A percentile compares a stretch with the other conserved stretches of the same genome.
Evolutionary conservation across 2,888 invertebrate species (phyloP).

Genomic region (Ryuthela nishihirai): DNA sequence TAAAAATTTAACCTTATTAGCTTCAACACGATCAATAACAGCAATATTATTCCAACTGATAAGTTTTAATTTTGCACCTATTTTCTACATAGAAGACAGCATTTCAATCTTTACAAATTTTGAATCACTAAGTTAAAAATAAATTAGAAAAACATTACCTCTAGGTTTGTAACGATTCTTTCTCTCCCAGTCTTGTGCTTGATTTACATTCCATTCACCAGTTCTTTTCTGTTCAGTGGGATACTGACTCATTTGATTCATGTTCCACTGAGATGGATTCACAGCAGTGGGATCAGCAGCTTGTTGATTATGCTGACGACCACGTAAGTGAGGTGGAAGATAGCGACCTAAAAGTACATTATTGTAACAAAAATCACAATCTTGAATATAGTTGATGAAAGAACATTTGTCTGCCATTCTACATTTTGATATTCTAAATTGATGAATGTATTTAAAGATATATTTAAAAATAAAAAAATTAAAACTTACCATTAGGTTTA

Average conservation of each 20-base stretch:
- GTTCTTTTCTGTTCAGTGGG: conserved; percentile 19
- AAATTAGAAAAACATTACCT: conserved; percentile 5
- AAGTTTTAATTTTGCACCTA: too few relatives aligned
- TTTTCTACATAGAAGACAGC: background rate
- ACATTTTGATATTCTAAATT: background rate
- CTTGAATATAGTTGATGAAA: background rate
- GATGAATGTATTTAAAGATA: background rate
- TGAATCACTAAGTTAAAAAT: background rate
- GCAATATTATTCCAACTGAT: too few relatives aligned
- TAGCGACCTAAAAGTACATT: conserved; percentile 26
- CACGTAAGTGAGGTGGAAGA: conserved; percentile 29
- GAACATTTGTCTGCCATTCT: background rate
- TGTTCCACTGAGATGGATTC: conserved; percentile 35
- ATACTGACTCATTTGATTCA: conserved; percentile 12
- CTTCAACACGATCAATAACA: too few relatives aligned
- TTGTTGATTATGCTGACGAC: conserved; percentile 18
- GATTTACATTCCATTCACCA: conserved; percentile 24
- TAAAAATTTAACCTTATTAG: too few relatives aligned
- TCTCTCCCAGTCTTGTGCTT: conserved; percentile 28
- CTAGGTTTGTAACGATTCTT: conserved; percentile 33
- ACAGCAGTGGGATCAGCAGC: conserved; percentile 18
- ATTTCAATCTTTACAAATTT: background rate
- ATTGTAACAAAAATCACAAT: too few relatives aligned
- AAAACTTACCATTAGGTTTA: conserved; percentile 30
- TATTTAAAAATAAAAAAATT: background rate